Conservation (phyloP, 2,888 invertebrate species). For the Iphiclides podalirius region DNA sequence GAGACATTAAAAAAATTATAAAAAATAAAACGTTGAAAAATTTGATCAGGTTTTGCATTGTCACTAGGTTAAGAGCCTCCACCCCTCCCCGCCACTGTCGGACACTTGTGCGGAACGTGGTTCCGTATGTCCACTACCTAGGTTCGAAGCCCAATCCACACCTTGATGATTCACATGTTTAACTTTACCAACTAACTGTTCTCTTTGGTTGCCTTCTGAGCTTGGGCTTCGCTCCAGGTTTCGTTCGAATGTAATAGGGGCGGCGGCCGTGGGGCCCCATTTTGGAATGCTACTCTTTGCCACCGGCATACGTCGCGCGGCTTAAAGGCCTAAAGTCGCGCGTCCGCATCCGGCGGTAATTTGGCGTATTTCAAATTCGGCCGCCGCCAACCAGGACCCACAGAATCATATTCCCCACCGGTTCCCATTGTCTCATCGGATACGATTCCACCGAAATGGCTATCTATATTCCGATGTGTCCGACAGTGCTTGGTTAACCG, state of each 20-base stretch:
- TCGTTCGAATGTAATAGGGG: slow-evolving; percentile 58
- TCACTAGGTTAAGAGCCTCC: slow-evolving; percentile 47
- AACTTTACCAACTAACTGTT: too few species aligned
- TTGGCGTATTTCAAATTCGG: slow-evolving; percentile 59
- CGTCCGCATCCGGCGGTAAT: slow-evolving; percentile 63
- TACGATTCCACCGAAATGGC: background rate
- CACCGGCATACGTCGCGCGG: slow-evolving; percentile 60
- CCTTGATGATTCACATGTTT: too few species aligned
- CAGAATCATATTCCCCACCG: slow-evolving; percentile 56
- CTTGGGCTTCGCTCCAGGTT: slow-evolving; percentile 50
- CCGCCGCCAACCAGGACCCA: slow-evolving; percentile 61
- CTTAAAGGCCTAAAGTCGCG: slow-evolving; percentile 77
- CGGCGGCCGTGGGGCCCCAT: slow-evolving; percentile 70
- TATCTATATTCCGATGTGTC: slow-evolving; percentile 50
- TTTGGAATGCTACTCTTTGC: slow-evolving; percentile 56
- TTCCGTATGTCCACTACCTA: slow-evolving; percentile 53
- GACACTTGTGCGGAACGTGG: slow-evolving; percentile 53
- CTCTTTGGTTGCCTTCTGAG: too few species aligned
- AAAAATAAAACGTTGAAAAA: slow-evolving; percentile 76
- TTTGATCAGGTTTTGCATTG: slow-evolving; percentile 67
- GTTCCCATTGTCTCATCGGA: too few species aligned
- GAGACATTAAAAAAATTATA: slow-evolving; percentile 76
- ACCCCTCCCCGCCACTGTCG: slow-evolving; percentile 51
- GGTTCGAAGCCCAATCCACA: slow-evolving; percentile 51
- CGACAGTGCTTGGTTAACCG: slow-evolving; percentile 66